phyloP scores from a whole-genome alignment of 2,888 invertebrate genomes.

The Pseudococcus viburni region DNA sequence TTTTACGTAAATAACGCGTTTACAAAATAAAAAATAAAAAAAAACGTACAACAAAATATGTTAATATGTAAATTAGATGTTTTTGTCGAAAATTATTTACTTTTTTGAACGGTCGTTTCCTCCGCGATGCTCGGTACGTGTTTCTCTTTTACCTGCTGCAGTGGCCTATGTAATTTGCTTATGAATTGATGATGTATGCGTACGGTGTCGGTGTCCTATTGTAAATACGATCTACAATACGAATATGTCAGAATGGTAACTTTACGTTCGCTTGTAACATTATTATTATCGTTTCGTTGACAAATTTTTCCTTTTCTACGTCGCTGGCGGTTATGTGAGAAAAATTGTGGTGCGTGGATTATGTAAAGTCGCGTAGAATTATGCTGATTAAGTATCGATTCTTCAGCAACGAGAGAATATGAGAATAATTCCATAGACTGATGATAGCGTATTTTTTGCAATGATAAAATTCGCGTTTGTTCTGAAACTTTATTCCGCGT shows the following conservation, averaged over 20 bases:
- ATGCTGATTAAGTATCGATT: too few relatives aligned
- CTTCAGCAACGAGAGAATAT: too few relatives aligned
- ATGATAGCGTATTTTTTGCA: too few relatives aligned
- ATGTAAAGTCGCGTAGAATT: too few relatives aligned
- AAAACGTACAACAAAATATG: not conserved
- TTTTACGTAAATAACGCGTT: constrained; percentile 35
- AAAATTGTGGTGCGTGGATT: too few relatives aligned
- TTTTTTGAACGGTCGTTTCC: constrained; percentile 19
- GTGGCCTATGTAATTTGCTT: constrained; percentile 18
- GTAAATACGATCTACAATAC: not conserved
- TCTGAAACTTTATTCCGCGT: too few relatives aligned
- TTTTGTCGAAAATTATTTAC: constrained; percentile 5
- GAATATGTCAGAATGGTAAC: not conserved
- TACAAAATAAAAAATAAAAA: not conserved
- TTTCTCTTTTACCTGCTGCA: not conserved
- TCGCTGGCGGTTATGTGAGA: too few relatives aligned
- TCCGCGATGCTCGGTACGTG: not conserved
- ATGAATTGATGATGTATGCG: constrained; percentile 31
- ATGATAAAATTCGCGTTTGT: too few relatives aligned
- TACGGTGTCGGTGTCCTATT: not conserved
- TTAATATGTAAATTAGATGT: not conserved
- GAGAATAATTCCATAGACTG: too few relatives aligned
- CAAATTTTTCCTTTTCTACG: not conserved
- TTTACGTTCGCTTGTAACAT: not conserved
- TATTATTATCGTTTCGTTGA: not conserved